Evolutionary conservation across 2,797 vertebrate species (phyloP).

Genomic region (Bradypodion pumilum): DNA sequence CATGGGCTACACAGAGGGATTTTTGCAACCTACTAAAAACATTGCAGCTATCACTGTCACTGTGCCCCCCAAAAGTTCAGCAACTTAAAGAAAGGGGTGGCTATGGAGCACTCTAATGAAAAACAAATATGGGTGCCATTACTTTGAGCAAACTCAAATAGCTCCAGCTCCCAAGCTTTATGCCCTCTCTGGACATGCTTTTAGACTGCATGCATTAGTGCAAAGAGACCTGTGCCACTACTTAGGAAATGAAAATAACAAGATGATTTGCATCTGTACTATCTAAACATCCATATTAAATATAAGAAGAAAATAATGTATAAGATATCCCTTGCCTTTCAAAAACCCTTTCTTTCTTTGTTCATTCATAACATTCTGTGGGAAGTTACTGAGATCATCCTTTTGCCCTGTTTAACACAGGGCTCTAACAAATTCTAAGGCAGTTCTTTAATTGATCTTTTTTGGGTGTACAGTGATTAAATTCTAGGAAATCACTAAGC

Average conservation of each 20-base stretch:
- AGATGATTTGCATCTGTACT: no score
- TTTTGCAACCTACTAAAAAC: no score
- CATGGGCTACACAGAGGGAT: no score
- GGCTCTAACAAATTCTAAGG: conserved; percentile 59
- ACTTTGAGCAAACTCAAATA: no score
- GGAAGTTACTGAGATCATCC: conserved; percentile 61
- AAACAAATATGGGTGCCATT: no score
- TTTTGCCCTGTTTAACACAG: conserved; percentile 58
- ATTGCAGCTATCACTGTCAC: no score
- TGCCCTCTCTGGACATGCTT: no score
- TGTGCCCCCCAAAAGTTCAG: no score
- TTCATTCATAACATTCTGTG: conserved; percentile 70
- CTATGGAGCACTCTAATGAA: no score
- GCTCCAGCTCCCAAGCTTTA: no score
- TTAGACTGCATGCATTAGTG: not conserved
- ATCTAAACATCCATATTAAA: not conserved
- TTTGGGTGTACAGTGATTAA: conserved; percentile 66
- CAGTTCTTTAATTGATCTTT: conserved; percentile 69
- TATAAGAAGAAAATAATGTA: not conserved
- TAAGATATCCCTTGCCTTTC: conserved; percentile 57
- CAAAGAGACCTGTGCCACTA: not conserved
- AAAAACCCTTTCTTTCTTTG: conserved; percentile 68
- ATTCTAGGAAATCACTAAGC: conserved; percentile 72
- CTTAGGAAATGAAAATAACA: conserved; percentile 1
- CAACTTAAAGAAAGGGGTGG: no score